Conservation (phyloP, 2,113 vertebrate species). For the Hemichromis elongatus region DNA sequence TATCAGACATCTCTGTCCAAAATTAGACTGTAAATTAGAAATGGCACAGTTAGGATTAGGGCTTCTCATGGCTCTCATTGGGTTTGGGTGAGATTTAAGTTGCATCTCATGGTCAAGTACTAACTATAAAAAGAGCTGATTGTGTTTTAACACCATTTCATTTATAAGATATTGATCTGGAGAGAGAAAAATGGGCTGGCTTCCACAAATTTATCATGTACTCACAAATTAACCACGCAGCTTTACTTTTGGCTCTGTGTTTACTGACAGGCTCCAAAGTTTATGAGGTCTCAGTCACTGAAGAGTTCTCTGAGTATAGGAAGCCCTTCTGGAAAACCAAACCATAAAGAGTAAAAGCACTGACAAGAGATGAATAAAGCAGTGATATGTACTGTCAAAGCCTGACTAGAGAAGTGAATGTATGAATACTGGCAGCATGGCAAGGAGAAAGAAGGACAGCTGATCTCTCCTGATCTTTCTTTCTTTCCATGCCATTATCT, state of each 20-base stretch:
- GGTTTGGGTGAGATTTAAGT: not conserved
- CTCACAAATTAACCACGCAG: not conserved
- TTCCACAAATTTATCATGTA: not conserved
- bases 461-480: not conserved
- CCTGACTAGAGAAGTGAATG: not conserved
- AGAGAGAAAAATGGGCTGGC: not conserved
- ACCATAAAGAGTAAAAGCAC: not conserved
- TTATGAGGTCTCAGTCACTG: not conserved
- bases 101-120: not conserved
- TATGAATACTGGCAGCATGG: not conserved
- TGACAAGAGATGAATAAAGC: not conserved
- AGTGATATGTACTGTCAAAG: not conserved
- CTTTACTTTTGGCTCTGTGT: not conserved
- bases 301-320: not conserved
- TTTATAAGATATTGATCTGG: not conserved
- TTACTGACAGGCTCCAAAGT: not conserved
- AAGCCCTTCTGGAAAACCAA: not conserved
- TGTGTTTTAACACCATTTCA: not conserved
- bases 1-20: not conserved
- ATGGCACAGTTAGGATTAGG: not conserved
- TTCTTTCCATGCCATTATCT: not conserved
- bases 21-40: not conserved
- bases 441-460: not conserved
- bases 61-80: not conserved
- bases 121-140: not conserved